A percentile compares a stretch with the other conserved stretches of the same genome.
These are phyloP conservation scores for Xestia sexstrigata DNA, from an alignment of 2,888 invertebrate species.

Conservation along the genomic window DNA sequence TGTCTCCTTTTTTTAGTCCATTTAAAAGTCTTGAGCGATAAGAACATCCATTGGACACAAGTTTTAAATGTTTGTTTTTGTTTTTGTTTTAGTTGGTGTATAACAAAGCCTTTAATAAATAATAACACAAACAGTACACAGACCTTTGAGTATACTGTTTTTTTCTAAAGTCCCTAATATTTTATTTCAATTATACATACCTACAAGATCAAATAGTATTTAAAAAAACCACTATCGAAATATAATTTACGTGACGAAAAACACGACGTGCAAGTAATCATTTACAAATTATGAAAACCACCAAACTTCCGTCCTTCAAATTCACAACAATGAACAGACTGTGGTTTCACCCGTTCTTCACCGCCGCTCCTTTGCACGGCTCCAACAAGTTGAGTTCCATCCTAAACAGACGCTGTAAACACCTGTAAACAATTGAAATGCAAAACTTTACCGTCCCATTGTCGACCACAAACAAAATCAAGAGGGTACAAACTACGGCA, in stretches of 20 bases:
- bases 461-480: slow-evolving; percentile 32
- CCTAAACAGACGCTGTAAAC: slow-evolving; percentile 31
- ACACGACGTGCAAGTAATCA: neutral
- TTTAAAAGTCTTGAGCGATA: neutral
- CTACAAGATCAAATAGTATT: neutral
- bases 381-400: slow-evolving; percentile 35
- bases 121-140: too few relatives aligned
- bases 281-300: slow-evolving; percentile 6
- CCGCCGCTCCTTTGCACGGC: neutral
- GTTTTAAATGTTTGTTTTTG: neutral
- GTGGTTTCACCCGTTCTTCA: slow-evolving; percentile 12
- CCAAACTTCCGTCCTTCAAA: slow-evolving; percentile 11
- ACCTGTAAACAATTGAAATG: slow-evolving; percentile 37
- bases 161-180: neutral
- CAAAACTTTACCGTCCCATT: slow-evolving; percentile 20
- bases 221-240: neutral
- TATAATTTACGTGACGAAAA: neutral
- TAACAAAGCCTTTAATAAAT: neutral
- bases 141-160: neutral
- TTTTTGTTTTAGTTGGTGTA: neutral
- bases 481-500: slow-evolving; percentile 15
- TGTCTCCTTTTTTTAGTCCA: neutral
- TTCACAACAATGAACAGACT: slow-evolving; percentile 9
- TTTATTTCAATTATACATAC: neutral
- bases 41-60: neutral